Base-by-base conservation (phyloP, 2,113 vertebrate species). In the Nothocercus nigrocapillus region DNA sequence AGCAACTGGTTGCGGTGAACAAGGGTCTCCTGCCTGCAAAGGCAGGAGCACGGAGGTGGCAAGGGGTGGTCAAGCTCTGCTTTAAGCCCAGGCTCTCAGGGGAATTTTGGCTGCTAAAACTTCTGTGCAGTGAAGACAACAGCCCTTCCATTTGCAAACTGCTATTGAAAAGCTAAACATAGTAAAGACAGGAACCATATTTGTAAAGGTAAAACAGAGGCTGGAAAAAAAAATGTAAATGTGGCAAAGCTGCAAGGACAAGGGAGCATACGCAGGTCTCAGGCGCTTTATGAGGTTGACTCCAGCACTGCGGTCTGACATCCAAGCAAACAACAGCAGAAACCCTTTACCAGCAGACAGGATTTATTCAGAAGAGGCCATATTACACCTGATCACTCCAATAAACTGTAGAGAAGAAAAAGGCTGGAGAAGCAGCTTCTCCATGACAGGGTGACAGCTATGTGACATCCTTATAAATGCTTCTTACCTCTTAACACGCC, bases 1-100 rank as follows among this genome's bases (percentile, higher is more conserved):
- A 56, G 38, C 18, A 80, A 59, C 0, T 19, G 11, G 11, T n/a
- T 1, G 0, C 17, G 77, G 36, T 1, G 2, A 81, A 28, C n/a
- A 54, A 62, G 40, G 30, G 27, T 44, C 32, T 83, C 0, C 0
- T 51, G 42, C 27, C 8, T 85, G 51, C 22, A 58, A 2, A 2
- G 34, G 56, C 44, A 83, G 69, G 79, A 81, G 64, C 24, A 76
- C 13, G 64, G 85, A 90, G 28, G 47, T 51, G 83, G 11, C 4
- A 86, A 89, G 28, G 51, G 89, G 30, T 6, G 7, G 28, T 58
- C 78, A 82, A 81, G 25, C 4, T 4, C 13, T 42, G 20, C 64
- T 74, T 28, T 67, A 67, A 82, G n/a, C 62, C 22, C 27, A 7
- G 0, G 47, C 67, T 56, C 69, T 51, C 62, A 38, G 28, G 11